Evolutionary conservation across 2,888 invertebrate species (phyloP), one percentile per base, ranked within the genome.

Genomic region (Acanthosoma haemorrhoidale): DNA sequence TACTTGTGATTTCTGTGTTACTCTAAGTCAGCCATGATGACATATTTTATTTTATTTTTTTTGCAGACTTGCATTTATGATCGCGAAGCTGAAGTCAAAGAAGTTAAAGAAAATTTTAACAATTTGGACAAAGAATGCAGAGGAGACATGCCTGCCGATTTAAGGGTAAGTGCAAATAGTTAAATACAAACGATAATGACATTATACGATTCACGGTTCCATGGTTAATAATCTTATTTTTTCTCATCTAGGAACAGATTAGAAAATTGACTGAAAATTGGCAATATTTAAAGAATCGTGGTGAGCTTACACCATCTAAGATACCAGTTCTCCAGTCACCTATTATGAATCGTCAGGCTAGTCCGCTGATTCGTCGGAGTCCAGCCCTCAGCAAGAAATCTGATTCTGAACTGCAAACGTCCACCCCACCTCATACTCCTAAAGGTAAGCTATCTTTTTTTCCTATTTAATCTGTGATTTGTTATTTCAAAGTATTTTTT

Each of bases 31-130:
- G 4, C 32, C 4, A 32, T 32, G 4, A 32, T 32, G 32, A 9
- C 16, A 3, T 38, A 43, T 16, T 34, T 38, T 25, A 34, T 60
- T 63, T 51, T n/a, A 68, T 70, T 67, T 43, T 66, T 60, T 60
- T 75, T 70, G 8, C 71, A 76, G 77, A 73, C 74, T 8, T 75
- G 74, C 32, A 69, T 76, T 32, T 73, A 69, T 71, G 86, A 86
- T 75, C 84, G 83, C 64, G 85, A 85, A 77, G 80, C 82, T 72
- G 86, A 87, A 77, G 83, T 87, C 41, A 83, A 83, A 75, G 87
- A 87, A 75, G 83, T 86, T 57, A 77, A 87, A 59, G 86, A 86
- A 78, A 86, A 86, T 79, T 87, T 84, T 79, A 85, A 84, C 68
- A 85, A 86, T 79, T 79, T 88, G 76, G 87, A 87, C 73, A 82